Percentiles rank a stretch among this genome's conserved stretches.
phyloP scores from a whole-genome alignment of 1,140 invertebrate genomes.

The Ganaspis sp. region DNA sequence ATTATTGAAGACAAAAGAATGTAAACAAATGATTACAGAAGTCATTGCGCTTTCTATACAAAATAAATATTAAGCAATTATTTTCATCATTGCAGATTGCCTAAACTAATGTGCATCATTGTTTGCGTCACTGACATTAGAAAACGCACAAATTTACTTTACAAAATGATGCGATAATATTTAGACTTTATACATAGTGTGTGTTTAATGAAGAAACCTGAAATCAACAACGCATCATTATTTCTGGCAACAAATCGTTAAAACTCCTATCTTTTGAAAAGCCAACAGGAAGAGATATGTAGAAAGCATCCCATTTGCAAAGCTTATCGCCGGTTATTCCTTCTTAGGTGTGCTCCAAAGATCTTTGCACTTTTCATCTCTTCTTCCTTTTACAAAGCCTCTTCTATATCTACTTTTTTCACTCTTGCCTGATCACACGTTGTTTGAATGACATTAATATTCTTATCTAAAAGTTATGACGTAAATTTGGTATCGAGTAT shows the following conservation, averaged over 20 bases:
- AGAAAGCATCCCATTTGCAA: slow-evolving; percentile 5
- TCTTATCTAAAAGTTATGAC: slow-evolving; percentile 44
- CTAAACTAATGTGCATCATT: neutral
- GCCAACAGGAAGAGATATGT: slow-evolving; percentile 16
- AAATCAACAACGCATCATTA: neutral
- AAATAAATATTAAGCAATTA: neutral
- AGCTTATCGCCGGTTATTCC: slow-evolving; percentile 21
- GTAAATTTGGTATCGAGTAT: slow-evolving; percentile 51
- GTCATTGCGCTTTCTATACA: neutral
- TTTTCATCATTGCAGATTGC: too few relatives aligned
- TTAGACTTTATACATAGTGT: neutral
- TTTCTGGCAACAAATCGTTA: neutral
- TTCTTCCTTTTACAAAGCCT: neutral
- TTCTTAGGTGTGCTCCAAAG: slow-evolving; percentile 36
- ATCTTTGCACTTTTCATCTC: slow-evolving; percentile 34
- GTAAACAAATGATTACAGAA: neutral
- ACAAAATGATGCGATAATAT: neutral
- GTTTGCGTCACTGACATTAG: neutral
- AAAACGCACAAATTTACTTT: neutral
- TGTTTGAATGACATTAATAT: slow-evolving; percentile 35
- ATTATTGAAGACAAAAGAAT: neutral
- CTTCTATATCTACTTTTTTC: slow-evolving; percentile 26
- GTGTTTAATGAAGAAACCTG: neutral
- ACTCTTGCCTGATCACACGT: neutral
- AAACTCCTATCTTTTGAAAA: neutral